These are phyloP conservation scores for Acanthisitta chloris DNA, from an alignment of 2,113 vertebrate genomes.

Conservation along the genomic window DNA sequence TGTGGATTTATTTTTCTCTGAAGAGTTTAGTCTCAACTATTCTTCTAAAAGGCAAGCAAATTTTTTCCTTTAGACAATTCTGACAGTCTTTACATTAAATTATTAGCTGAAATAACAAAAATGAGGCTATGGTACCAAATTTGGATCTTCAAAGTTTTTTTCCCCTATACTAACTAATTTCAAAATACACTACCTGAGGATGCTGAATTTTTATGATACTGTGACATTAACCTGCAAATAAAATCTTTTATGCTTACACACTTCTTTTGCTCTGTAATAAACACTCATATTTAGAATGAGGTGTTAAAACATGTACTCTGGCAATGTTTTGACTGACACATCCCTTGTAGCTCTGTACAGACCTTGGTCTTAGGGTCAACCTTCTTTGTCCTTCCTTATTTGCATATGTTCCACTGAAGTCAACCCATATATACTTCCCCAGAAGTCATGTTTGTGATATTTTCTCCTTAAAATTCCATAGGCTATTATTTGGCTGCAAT, in stretches of 20 bases:
- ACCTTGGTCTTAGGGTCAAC: background rate
- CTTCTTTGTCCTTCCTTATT: background rate
- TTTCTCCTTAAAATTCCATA: background rate
- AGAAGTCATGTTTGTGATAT: background rate
- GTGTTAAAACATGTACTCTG: background rate
- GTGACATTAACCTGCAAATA: background rate
- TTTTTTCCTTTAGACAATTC: background rate
- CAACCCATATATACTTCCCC: background rate
- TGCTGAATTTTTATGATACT: background rate
- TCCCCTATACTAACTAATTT: background rate
- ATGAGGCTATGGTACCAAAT: background rate
- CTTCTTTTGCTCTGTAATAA: background rate
- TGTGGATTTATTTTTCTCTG: background rate
- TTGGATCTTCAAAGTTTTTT: background rate
- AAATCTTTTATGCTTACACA: accelerated
- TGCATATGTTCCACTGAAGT: background rate
- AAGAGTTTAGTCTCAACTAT: background rate
- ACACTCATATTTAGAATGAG: background rate
- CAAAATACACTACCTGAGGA: background rate
- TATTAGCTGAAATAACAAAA: background rate
- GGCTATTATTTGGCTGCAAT: background rate
- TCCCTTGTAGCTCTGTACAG: background rate
- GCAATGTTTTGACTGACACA: background rate
- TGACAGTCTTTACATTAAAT: background rate
- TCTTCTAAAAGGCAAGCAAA: background rate